phyloP scores from a whole-genome alignment of 2,888 invertebrate species.

The Pelosia muscerda region DNA sequence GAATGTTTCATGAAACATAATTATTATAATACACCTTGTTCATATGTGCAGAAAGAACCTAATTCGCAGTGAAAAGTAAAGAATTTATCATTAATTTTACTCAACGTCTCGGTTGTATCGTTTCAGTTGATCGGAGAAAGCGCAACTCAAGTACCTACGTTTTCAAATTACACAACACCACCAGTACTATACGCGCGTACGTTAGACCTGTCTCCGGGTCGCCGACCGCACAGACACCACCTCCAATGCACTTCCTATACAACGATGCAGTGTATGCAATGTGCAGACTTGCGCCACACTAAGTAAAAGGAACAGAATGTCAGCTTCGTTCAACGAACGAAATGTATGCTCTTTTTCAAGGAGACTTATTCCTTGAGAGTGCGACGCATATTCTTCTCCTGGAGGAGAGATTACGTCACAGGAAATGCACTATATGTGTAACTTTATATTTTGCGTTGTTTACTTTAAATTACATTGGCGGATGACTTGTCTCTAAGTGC shows the following conservation, averaged over 20 bases:
- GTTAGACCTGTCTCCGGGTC: conserved; percentile 11
- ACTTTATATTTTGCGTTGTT: not conserved
- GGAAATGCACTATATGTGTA: not conserved
- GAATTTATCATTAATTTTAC: not conserved
- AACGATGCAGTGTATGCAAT: conserved; percentile 10
- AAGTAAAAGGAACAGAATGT: not conserved
- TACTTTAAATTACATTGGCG: too few species aligned
- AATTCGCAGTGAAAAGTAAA: not conserved
- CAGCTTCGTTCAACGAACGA: not conserved
- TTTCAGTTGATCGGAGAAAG: not conserved
- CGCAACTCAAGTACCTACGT: not conserved
- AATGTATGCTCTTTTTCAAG: not conserved
- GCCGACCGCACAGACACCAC: conserved; percentile 12
- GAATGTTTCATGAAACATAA: too few species aligned
- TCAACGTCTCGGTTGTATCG: not conserved
- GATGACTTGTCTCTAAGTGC: too few species aligned
- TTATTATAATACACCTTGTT: too few species aligned
- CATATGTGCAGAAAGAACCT: not conserved
- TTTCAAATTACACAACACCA: not conserved
- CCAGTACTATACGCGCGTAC: not conserved
- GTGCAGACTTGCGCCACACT: conserved; percentile 6
- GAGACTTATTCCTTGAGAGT: not conserved
- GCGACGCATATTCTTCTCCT: not conserved
- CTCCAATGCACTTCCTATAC: conserved; percentile 8
- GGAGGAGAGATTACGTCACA: not conserved